These are phyloP conservation scores for Cranoglanis bouderius DNA, from an alignment of 2,113 vertebrate species.

Conservation along the genomic window DNA sequence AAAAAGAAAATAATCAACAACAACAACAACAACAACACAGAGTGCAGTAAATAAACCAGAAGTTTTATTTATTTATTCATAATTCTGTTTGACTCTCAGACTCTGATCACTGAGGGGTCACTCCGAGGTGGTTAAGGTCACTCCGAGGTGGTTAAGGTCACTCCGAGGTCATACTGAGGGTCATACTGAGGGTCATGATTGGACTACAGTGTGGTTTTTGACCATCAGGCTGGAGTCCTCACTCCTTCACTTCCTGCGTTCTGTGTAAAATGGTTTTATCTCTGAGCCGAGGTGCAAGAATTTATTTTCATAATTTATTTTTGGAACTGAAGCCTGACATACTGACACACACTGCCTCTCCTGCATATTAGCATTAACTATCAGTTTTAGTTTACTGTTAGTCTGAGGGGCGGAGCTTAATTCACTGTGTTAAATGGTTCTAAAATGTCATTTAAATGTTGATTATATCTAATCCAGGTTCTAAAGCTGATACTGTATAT, in stretches of 20 bases:
- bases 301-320: not conserved
- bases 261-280: not conserved
- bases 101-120: not conserved
- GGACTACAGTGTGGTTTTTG: not conserved
- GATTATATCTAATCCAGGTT: not conserved
- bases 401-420: not conserved
- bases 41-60: not conserved
- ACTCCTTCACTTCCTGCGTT: not conserved
- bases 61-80: not conserved
- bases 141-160: not conserved
- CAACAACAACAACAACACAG: constrained; percentile 46
- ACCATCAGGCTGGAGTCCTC: not conserved
- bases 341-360: not conserved
- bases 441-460: not conserved
- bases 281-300: not conserved
- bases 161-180: not conserved
- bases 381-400: not conserved
- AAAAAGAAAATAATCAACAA: constrained; percentile 83
- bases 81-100: not conserved
- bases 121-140: not conserved
- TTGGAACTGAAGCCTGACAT: not conserved
- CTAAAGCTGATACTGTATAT: not conserved
- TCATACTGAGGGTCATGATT: too few species aligned
- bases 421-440: not conserved
- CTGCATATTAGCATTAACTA: not conserved